Evolutionary conservation across 2,113 vertebrate genomes (phyloP).

Genomic region (Nymphicus hollandicus): DNA sequence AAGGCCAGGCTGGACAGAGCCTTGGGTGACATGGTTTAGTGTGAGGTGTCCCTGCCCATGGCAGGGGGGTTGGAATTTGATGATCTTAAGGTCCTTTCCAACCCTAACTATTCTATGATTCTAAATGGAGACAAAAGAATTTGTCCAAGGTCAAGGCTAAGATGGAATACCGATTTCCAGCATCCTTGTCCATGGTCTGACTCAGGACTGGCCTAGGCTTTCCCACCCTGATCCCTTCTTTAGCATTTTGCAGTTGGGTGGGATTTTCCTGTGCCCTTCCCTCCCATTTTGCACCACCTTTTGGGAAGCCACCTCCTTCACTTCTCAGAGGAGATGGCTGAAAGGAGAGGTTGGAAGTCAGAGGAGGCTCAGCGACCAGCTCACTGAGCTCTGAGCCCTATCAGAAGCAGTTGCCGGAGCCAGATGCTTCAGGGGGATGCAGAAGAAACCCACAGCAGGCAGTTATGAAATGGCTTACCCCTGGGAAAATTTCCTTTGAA

Average conservation of each 20-base stretch:
- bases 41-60: too few relatives aligned
- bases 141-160: background rate
- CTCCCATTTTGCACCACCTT: rapidly evolving
- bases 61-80: too few relatives aligned
- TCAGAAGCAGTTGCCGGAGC: background rate
- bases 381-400: rapidly evolving
- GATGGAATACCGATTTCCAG: background rate
- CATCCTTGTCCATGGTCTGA: background rate
- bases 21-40: too few relatives aligned
- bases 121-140: background rate
- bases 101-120: too few relatives aligned
- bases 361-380: background rate
- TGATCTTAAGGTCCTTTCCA: too few relatives aligned
- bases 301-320: rapidly evolving
- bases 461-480: background rate
- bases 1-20: too few relatives aligned
- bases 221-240: background rate
- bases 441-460: background rate
- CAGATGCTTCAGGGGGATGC: background rate
- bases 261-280: background rate
- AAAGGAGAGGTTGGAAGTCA: background rate
- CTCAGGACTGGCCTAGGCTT: background rate
- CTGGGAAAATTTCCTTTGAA: constrained; percentile 40
- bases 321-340: background rate
- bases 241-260: background rate